Evolutionary conservation across 2,113 vertebrate species (phyloP), one percentile per base, ranked within the genome.

Genomic region (Oncorhynchus gorbuscha): DNA sequence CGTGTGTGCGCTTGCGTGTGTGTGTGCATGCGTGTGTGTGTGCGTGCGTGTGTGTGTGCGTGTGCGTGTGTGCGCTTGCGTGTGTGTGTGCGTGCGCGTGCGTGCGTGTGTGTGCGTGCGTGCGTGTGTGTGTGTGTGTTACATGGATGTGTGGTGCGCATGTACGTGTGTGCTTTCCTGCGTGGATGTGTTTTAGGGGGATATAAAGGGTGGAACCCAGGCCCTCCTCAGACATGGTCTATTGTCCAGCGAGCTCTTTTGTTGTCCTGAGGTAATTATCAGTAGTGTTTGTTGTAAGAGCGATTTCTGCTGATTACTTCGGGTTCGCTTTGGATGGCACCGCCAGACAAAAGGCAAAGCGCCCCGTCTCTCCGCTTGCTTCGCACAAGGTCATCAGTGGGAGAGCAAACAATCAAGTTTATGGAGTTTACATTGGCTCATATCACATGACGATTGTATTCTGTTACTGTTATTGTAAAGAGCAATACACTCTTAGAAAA

Each of bases 201-300:
- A 64, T 68, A 49, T 69, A 32, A 11, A 83, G 84, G 82, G 76
- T 76, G 84, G 77, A 83, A 88, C 69, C 59, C 71, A 77, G 72
- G 62, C 73, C 76, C 71, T 84, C 72, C 65, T 78, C 71, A 61
- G 79, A 85, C 83, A 77, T 77, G 51, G 11, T 20, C 85, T 72
- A 91, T 88, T 92, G 87, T 92, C 66, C 84, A 79, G 35, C 71
- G 45, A 73, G 71, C 51, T 45, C 39, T 89, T 86, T 86, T 91
- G 89, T 89, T 85, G 72, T 79, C 68, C 20, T 22, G 2, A 61
- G 76, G 78, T 81, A 88, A 87, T 90, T 85, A 80, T 81, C 72
- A 79, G 73, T 39, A 67, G 55, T 77, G 79, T 83, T 90, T 89
- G 74, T 90, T 88, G 64, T 45, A 11, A 45, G 39, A 45, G 39